phyloP scores from a whole-genome alignment of 2,797 vertebrate genomes.

The Limnodromus scolopaceus region DNA sequence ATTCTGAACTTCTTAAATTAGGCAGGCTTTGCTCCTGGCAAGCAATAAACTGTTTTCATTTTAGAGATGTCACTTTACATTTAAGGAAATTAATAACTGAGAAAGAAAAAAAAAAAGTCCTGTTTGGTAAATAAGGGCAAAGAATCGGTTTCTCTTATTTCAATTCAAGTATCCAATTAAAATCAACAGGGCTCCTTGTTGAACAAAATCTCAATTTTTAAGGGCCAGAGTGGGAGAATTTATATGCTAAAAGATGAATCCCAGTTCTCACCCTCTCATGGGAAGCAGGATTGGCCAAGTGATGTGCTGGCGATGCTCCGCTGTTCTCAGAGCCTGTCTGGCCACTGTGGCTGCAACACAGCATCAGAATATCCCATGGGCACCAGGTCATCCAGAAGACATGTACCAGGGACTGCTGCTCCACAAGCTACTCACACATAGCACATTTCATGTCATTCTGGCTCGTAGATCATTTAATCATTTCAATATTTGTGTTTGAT shows the following conservation, averaged over 20 bases:
- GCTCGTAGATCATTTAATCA: not conserved
- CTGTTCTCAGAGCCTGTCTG: not conserved
- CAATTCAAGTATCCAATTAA: not conserved
- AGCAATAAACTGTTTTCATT: slow-evolving; percentile 68
- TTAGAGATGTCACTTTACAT: slow-evolving; percentile 55
- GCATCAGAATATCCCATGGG: rapidly evolving
- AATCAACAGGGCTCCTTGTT: not conserved
- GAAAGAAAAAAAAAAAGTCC: not conserved
- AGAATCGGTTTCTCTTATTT: not conserved
- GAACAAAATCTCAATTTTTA: not conserved
- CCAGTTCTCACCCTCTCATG: not conserved
- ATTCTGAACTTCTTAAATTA: slow-evolving; percentile 69
- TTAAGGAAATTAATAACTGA: slow-evolving; percentile 60
- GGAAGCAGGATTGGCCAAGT: not conserved
- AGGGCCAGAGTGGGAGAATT: not conserved
- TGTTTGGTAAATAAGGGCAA: slow-evolving; percentile 11
- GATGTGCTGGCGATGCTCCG: not conserved
- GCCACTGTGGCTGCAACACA: rapidly evolving
- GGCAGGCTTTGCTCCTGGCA: slow-evolving; percentile 54
- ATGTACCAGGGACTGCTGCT: not conserved
- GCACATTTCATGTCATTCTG: not conserved
- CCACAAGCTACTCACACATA: not conserved
- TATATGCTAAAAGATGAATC: not conserved
- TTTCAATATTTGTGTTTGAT: slow-evolving; percentile 7
- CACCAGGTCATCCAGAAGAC: not conserved